Evolutionary conservation across 1,140 invertebrate species (phyloP).

Genomic region (Frieseomelitta varia): DNA sequence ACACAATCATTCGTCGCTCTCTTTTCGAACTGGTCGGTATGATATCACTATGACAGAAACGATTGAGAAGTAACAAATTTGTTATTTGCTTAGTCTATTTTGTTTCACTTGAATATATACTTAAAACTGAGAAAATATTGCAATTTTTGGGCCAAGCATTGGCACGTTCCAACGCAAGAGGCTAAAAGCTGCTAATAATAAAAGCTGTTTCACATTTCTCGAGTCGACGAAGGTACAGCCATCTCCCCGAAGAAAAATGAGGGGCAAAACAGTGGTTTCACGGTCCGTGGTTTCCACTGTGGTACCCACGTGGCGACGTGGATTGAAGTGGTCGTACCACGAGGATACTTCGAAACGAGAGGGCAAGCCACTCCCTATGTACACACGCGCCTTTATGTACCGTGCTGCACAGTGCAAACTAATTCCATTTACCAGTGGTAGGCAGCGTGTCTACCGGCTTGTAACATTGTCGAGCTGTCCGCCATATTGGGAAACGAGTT

Average conservation of each 20-base stretch:
- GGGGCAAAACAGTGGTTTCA: neutral
- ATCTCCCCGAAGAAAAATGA: neutral
- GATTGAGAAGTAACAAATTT: no score
- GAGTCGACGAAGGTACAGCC: neutral
- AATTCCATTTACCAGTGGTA: constrained; percentile 59
- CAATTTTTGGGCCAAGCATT: no score
- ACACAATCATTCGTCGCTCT: no score
- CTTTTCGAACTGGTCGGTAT: no score
- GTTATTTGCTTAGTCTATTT: no score
- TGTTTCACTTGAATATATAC: no score
- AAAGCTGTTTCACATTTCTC: neutral
- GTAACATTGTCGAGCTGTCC: constrained; percentile 46
- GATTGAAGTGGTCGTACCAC: constrained; percentile 10
- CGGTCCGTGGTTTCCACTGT: constrained; percentile 1
- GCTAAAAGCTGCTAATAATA: no score
- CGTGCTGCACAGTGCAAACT: constrained; percentile 45
- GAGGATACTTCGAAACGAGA: constrained; percentile 41
- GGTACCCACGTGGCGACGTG: constrained; percentile 2
- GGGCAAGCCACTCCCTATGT: constrained; percentile 16
- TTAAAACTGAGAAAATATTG: no score
- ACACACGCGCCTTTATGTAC: constrained; percentile 40
- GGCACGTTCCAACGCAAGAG: no score
- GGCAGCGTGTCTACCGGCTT: constrained; percentile 26
- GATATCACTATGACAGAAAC: no score
- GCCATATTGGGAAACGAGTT: neutral